Evolutionary conservation across 2,113 vertebrate genomes (phyloP).

Genomic region (Electrona antarctica): DNA sequence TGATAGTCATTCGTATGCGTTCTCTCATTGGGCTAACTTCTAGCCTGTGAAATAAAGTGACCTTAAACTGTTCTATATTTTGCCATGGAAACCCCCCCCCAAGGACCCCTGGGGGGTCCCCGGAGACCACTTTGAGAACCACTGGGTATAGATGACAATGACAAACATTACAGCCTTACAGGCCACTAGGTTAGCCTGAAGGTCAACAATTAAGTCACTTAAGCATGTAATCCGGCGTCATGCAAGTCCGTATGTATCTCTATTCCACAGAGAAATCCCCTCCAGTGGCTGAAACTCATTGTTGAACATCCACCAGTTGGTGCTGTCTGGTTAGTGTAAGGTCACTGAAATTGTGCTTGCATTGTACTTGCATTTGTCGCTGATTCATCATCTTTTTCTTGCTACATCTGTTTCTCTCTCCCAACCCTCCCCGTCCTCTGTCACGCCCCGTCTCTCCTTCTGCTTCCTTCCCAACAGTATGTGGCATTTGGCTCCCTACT

Average conservation of each 20-base stretch:
- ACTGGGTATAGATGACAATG: not conserved
- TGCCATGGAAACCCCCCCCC: too few species aligned
- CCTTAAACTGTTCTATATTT: too few species aligned
- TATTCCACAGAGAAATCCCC: not conserved
- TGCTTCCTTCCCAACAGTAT: slow-evolving; percentile 76
- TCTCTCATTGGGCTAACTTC: too few species aligned
- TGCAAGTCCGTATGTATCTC: slow-evolving; percentile 1
- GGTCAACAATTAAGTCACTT: slow-evolving; percentile 5
- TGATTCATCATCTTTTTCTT: slow-evolving; percentile 13
- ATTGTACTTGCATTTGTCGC: slow-evolving; percentile 11
- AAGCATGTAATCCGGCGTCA: slow-evolving; percentile 8
- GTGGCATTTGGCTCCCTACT: slow-evolving; percentile 88
- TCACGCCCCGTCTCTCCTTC: not conserved
- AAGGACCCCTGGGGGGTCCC: too few species aligned
- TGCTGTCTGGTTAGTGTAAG: slow-evolving; percentile 6
- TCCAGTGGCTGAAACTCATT: not conserved
- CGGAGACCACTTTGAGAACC: not conserved
- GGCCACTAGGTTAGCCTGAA: not conserved
- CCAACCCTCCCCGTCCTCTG: not conserved
- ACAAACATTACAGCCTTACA: not conserved
- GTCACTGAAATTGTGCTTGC: not conserved
- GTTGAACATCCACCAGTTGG: not conserved
- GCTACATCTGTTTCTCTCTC: not conserved
- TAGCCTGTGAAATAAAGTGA: too few species aligned
- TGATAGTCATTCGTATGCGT: not conserved